A percentile compares a stretch with the other conserved stretches of the same genome.
phyloP scores from a whole-genome alignment of 2,888 invertebrate genomes.

The Tenthredo amoena region DNA sequence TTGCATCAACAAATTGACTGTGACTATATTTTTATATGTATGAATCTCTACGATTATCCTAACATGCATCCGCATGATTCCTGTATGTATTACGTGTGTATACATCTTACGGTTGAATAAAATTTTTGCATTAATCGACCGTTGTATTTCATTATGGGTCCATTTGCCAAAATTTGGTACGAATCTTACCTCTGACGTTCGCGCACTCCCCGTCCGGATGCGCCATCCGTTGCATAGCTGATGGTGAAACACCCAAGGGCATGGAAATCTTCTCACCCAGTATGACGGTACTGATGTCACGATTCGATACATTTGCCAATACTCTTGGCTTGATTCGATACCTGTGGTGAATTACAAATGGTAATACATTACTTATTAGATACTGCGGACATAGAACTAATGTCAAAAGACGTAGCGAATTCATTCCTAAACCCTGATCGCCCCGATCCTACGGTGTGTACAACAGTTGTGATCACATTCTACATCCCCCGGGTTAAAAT shows the following conservation, averaged over 20 bases:
- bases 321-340: constrained; percentile 89
- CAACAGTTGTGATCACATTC: no score
- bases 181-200: constrained; percentile 85
- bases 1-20: constrained; percentile 4
- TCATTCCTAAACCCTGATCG: no score
- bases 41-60: constrained; percentile 2
- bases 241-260: constrained; percentile 91
- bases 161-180: not conserved
- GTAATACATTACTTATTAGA: constrained; percentile 27
- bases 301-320: constrained; percentile 85
- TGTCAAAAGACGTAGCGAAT: no score
- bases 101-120: constrained; percentile 35
- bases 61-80: not conserved
- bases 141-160: not conserved
- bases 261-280: constrained; percentile 85
- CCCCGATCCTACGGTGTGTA: no score
- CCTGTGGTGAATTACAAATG: constrained; percentile 76
- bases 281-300: constrained; percentile 83
- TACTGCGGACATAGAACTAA: not conserved
- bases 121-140: not conserved
- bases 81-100: not conserved
- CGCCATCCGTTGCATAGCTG: constrained; percentile 95
- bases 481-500: no score
- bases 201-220: constrained; percentile 94
- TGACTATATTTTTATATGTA: constrained; percentile 37